phyloP scores from a whole-genome alignment of 2,888 invertebrate genomes.

The Gymnoscelis rufifasciata region DNA sequence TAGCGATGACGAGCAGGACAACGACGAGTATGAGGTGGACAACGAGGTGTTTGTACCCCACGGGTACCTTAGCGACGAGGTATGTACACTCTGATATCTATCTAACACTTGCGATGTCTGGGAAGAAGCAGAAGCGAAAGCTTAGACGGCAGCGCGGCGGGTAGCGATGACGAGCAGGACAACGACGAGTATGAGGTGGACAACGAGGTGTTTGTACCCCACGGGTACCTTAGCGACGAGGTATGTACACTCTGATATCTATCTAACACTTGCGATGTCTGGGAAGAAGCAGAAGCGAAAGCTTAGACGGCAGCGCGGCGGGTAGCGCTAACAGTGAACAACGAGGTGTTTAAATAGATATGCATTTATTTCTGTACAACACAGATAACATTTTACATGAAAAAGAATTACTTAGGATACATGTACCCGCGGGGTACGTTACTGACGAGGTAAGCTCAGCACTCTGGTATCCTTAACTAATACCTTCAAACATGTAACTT shows the following conservation, averaged over 20 bases:
- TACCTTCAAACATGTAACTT: too few species aligned
- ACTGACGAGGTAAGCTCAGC: too few species aligned
- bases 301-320: too few species aligned
- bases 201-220: slow-evolving; percentile 97
- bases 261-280: not conserved
- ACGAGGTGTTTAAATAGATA: too few species aligned
- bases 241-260: slow-evolving; percentile 60
- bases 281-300: too few species aligned
- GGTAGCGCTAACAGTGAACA: too few species aligned
- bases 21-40: slow-evolving; percentile 92
- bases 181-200: slow-evolving; percentile 92
- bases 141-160: slow-evolving; percentile 87
- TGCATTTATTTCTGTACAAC: too few species aligned
- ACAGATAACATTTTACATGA: too few species aligned
- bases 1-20: slow-evolving; percentile 89
- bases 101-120: slow-evolving; percentile 94
- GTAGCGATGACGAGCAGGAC: slow-evolving; percentile 90
- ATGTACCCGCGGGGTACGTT: too few species aligned
- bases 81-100: slow-evolving; percentile 40
- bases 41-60: slow-evolving; percentile 98
- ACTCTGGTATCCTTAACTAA: too few species aligned
- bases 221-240: slow-evolving; percentile 93
- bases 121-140: slow-evolving; percentile 98
- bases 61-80: slow-evolving; percentile 93
- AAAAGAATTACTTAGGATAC: too few species aligned